These are phyloP conservation scores for Catharus ustulatus DNA, from an alignment of 2,797 vertebrate genomes.

Conservation along the genomic window DNA sequence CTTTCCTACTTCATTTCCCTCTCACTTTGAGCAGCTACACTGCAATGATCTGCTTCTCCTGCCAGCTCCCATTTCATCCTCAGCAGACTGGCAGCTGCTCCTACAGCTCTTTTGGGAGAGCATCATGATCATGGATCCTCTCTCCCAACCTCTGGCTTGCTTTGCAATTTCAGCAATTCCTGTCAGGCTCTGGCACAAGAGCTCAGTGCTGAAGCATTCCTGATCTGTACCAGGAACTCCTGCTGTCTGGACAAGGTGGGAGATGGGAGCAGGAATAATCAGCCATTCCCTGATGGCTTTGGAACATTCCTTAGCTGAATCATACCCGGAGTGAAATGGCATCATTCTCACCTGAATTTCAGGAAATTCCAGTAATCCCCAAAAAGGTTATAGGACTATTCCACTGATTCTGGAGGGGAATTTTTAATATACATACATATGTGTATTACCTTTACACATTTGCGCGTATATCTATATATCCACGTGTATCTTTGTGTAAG, in stretches of 20 bases:
- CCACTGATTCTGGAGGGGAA: background rate
- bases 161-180: background rate
- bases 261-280: background rate
- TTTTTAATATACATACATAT: background rate
- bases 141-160: background rate
- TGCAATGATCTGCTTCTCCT: background rate
- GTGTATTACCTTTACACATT: background rate
- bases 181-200: background rate
- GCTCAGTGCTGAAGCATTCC: background rate
- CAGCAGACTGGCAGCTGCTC: background rate
- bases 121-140: rapidly evolving
- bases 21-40: background rate
- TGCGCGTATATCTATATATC: rapidly evolving
- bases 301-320: background rate
- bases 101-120: background rate
- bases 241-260: background rate
- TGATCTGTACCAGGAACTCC: background rate
- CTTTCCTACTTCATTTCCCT: background rate
- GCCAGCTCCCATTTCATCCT: background rate
- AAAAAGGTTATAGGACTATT: background rate
- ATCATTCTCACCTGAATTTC: background rate
- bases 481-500: background rate
- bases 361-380: background rate
- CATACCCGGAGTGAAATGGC: background rate
- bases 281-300: background rate